phyloP scores from a whole-genome alignment of 2,888 invertebrate species.

The Nephrocerus scutellatus region DNA sequence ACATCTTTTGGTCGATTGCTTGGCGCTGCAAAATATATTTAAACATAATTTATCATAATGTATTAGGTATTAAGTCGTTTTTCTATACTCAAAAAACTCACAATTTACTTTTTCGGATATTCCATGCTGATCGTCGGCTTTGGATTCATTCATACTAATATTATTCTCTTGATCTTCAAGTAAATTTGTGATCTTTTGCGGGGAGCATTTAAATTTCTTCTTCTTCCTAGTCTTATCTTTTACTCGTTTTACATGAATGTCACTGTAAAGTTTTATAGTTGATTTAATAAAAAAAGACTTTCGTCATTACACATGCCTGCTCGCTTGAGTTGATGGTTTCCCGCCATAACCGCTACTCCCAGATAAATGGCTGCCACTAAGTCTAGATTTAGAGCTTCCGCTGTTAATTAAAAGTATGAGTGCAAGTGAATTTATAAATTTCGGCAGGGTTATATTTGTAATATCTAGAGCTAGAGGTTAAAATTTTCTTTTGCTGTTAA shows the following conservation, averaged over 20 bases:
- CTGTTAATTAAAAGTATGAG: no score
- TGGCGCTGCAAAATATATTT: conserved; percentile 18
- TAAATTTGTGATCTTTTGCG: conserved; percentile 19
- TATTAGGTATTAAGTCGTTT: no score
- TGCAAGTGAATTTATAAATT: no score
- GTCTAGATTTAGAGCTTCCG: conserved; percentile 70
- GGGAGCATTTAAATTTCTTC: conserved; percentile 36
- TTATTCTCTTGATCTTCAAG: conserved; percentile 27
- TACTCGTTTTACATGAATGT: conserved; percentile 36
- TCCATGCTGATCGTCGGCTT: conserved; percentile 21
- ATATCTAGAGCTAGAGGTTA: no score
- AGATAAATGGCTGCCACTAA: conserved; percentile 68
- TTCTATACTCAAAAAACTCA: conserved; percentile 13
- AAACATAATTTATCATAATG: no score
- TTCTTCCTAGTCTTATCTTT: conserved; percentile 44
- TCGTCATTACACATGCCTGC: conserved; percentile 38
- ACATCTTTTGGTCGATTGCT: conserved; percentile 27
- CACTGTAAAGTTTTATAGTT: conserved; percentile 24
- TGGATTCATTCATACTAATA: conserved; percentile 20
- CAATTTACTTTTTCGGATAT: conserved; percentile 25
- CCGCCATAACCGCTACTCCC: conserved; percentile 77
- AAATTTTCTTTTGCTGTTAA: no score
- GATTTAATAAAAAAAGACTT: not conserved
- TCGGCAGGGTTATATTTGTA: no score
- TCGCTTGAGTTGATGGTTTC: conserved; percentile 55